Evolutionary conservation across 2,888 invertebrate genomes (phyloP), one percentile per base, ranked within the genome.

Genomic region (Leptinotarsa haldemani): DNA sequence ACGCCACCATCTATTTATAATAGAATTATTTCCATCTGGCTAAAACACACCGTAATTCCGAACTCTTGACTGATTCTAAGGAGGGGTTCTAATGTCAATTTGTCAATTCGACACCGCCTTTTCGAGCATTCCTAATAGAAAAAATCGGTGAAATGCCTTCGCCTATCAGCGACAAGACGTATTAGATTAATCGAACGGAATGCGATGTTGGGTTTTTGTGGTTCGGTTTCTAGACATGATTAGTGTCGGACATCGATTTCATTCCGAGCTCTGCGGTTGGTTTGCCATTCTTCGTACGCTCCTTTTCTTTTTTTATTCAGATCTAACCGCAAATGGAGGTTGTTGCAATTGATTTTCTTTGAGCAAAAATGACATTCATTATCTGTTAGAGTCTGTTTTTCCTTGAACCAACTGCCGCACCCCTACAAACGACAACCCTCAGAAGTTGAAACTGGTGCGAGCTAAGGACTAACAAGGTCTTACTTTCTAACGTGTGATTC

Each of bases 201-300:
- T 22, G 22, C 56, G 13, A 56, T 56, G 22, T 22, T 22, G 15
- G 22, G 20, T 50, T 56, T 56, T 56, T 22, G 13, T 13, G 56
- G 13, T 20, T 56, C 56, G 20, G 22, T 56, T 22, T 20, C 22
- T 56, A 20, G 20, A 22, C 22, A 56, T 56, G 56, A 56, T 56
- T 56, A 25, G 56, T 56, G 56, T 56, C 20, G 56, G 56, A 56
- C 56, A 56, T 56, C 56, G 56, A 56, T 56, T 56, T 56, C 13
- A 13, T 56, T 22, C 22, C 15, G 22, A 15, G 56, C 22, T 56
- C 12, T 22, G 56, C 25, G 22, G 15, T 22, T 4, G 20, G 56
- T 22, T 52, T 18, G 52, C 52, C n/a, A 18, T 52, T 22, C 56
- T 56, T 56, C 4, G 56, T 22, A 12, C 4, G 16, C 13, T 50